A percentile compares a stretch with the other conserved stretches of the same genome.
Conservation (phyloP, 1,140 invertebrate genomes). For the Lucilia sericata region DNA sequence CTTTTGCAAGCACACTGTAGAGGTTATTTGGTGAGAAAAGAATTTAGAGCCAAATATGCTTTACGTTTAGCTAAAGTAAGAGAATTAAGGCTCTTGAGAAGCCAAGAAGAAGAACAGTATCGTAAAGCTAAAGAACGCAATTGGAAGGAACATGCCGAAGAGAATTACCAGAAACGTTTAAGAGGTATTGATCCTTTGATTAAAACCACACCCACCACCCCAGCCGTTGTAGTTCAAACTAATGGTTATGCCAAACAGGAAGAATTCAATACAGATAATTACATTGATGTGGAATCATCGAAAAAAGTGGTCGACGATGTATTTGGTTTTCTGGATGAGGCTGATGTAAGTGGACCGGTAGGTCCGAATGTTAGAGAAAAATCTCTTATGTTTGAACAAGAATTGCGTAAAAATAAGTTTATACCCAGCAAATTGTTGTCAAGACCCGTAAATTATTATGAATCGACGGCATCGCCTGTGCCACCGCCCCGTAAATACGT, state of each 20-base stretch:
- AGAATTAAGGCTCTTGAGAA: slow-evolving; percentile 72
- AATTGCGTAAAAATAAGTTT: slow-evolving; percentile 58
- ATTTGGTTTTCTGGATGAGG: slow-evolving; percentile 72
- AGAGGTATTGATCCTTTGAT: slow-evolving; percentile 64
- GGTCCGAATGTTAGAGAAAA: slow-evolving; percentile 66
- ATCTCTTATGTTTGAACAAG: slow-evolving; percentile 63
- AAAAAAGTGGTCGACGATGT: slow-evolving; percentile 68
- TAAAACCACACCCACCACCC: neutral
- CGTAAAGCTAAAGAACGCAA: slow-evolving; percentile 76
- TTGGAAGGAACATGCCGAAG: slow-evolving; percentile 77
- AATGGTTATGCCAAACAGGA: slow-evolving; percentile 27
- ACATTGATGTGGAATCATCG: slow-evolving; percentile 69
- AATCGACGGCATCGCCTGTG: slow-evolving; percentile 52
- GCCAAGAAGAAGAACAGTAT: slow-evolving; percentile 74
- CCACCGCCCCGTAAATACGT: slow-evolving; percentile 55
- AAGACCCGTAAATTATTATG: slow-evolving; percentile 66
- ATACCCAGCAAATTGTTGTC: slow-evolving; percentile 65
- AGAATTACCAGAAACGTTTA: slow-evolving; percentile 77
- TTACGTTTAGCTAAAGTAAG: slow-evolving; percentile 59
- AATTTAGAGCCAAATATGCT: slow-evolving; percentile 52
- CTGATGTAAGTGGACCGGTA: slow-evolving; percentile 61
- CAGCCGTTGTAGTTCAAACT: neutral
- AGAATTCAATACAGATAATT: slow-evolving; percentile 32
- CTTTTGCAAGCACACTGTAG: slow-evolving; percentile 79
- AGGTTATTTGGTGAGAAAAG: slow-evolving; percentile 78